Conservation (phyloP, 1,140 invertebrate genomes). For the Bombus pascuorum region DNA sequence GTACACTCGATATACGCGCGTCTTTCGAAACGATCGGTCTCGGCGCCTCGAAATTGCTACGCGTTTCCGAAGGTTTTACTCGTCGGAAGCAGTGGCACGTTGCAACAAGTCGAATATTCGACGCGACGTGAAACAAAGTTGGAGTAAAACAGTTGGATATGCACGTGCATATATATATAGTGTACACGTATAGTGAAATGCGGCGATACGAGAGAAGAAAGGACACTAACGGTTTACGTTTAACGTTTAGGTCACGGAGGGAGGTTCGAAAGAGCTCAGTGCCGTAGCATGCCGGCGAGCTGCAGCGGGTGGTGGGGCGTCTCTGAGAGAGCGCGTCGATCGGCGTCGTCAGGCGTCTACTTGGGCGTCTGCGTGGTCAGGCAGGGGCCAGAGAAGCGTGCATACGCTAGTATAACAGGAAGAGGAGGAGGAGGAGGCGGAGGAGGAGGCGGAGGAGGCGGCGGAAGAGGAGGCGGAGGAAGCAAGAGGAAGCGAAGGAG, state of each 20-base stretch:
- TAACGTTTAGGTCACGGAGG: conserved; percentile 63
- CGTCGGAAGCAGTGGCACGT: fast-evolving
- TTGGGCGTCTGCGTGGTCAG: conserved; percentile 57
- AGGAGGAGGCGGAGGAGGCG: conserved; percentile 46
- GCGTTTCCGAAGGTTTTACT: too few relatives aligned
- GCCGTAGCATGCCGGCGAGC: conserved; percentile 78
- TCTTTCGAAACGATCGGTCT: too few relatives aligned
- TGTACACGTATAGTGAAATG: neutral
- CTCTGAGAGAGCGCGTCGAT: conserved; percentile 73
- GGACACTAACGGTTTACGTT: neutral
- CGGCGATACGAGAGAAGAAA: neutral
- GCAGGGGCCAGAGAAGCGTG: conserved; percentile 52
- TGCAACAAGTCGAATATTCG: too few relatives aligned
- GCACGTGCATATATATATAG: too few relatives aligned
- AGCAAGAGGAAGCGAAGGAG: conserved; percentile 38
- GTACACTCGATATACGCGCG: too few relatives aligned
- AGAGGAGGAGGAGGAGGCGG: conserved; percentile 36
- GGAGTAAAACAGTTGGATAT: too few relatives aligned
- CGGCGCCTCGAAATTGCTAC: too few relatives aligned
- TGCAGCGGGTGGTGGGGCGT: conserved; percentile 69
- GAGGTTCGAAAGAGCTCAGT: conserved; percentile 65
- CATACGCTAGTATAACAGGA: conserved; percentile 22
- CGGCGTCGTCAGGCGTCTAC: conserved; percentile 64
- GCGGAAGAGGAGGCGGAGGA: conserved; percentile 32
- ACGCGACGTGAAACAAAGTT: too few relatives aligned